Percentiles rank a stretch among this genome's conserved stretches.
Conservation (phyloP, 2,113 vertebrate genomes). For the Emydura subglobosa region DNA sequence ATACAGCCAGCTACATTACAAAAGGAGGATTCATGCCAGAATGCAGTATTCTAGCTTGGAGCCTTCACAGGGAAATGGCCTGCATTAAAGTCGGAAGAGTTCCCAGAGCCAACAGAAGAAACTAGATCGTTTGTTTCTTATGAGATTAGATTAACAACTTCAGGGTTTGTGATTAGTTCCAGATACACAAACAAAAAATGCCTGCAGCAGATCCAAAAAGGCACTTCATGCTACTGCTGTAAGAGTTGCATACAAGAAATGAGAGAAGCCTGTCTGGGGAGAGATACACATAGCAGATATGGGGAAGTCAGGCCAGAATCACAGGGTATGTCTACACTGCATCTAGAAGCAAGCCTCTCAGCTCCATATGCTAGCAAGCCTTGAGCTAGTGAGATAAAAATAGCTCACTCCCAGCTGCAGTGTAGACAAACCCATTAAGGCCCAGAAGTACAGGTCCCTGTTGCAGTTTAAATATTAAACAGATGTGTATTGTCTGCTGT, state of each 20-base stretch:
- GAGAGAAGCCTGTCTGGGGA: not conserved
- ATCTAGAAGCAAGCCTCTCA: not conserved
- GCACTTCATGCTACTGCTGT: not conserved
- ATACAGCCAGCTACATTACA: not conserved
- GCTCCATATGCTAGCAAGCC: not conserved
- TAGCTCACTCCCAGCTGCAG: not conserved
- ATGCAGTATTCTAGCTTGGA: constrained; percentile 48
- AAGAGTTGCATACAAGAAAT: rapidly evolving
- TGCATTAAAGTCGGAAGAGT: constrained; percentile 12
- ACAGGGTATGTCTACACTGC: not conserved
- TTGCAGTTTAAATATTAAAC: not conserved
- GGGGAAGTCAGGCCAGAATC: not conserved
- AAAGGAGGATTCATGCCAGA: constrained; percentile 45
- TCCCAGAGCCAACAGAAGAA: constrained; percentile 29
- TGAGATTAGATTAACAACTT: not conserved
- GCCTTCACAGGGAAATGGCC: constrained; percentile 25
- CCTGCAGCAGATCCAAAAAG: constrained; percentile 25
- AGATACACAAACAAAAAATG: not conserved
- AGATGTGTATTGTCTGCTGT: not conserved
- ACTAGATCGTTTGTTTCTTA: not conserved
- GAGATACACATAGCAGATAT: not conserved
- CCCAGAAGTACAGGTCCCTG: not conserved
- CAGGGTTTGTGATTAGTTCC: not conserved
- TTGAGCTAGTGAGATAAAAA: not conserved
- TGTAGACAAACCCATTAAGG: not conserved